phyloP scores from a whole-genome alignment of 2,113 vertebrate genomes.

The Myrmophylax atrothorax region DNA sequence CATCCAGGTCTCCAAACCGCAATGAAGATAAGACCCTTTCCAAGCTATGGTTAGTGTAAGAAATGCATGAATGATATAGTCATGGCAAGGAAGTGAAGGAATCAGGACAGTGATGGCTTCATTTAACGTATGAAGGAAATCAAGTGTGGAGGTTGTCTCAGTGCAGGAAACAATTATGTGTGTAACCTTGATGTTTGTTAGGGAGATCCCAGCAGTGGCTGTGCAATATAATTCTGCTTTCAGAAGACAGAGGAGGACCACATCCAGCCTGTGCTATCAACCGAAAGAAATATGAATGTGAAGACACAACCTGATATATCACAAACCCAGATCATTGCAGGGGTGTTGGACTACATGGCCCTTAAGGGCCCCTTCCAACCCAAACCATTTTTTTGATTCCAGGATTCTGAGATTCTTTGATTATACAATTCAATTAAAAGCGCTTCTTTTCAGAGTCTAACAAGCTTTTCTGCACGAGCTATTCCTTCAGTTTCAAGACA shows the following conservation, averaged over 20 bases:
- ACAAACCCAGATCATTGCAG: accelerated
- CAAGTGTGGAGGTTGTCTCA: neutral
- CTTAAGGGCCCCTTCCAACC: neutral
- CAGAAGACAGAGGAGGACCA: neutral
- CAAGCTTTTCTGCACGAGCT: neutral
- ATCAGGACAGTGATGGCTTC: neutral
- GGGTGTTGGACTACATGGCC: too few relatives aligned
- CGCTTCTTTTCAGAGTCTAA: neutral
- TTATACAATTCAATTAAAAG: neutral
- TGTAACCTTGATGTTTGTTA: neutral
- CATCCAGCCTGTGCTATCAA: neutral
- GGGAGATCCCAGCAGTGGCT: neutral
- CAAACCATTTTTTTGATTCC: neutral
- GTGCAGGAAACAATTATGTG: accelerated
- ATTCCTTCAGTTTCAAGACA: neutral
- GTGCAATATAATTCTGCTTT: neutral
- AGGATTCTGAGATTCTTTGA: neutral
- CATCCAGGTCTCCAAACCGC: neutral
- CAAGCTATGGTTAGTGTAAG: neutral
- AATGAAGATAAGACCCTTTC: accelerated
- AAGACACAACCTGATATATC: neutral
- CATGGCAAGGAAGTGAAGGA: neutral
- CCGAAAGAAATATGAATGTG: neutral
- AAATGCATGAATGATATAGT: neutral
- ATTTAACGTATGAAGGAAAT: neutral